Percentiles rank a stretch among this genome's conserved stretches.
Evolutionary conservation across 2,888 invertebrate species (phyloP).

Genomic region (Macrosoma leucophasiata): DNA sequence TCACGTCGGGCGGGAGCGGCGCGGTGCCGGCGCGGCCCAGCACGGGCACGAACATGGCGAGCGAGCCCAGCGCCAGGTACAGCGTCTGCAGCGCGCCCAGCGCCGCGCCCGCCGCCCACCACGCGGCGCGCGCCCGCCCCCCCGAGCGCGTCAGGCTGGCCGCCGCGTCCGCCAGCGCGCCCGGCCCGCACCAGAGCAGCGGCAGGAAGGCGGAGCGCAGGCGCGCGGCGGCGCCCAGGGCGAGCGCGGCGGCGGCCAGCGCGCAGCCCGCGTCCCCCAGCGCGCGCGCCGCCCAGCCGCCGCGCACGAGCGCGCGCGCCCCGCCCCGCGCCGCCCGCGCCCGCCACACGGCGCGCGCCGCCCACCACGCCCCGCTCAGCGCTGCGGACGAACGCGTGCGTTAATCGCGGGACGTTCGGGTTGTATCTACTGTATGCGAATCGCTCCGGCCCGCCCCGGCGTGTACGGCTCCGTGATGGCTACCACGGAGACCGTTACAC

Average conservation of each 20-base stretch:
- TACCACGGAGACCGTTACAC: too few relatives aligned
- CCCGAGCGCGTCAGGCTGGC: conserved; percentile 48
- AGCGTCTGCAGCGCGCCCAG: conserved; percentile 80
- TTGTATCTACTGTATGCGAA: too few relatives aligned
- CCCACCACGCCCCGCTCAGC: conserved; percentile 32
- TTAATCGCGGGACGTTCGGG: too few relatives aligned
- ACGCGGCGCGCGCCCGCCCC: conserved; percentile 73
- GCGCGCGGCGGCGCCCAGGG: conserved; percentile 66
- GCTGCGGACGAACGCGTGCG: conserved; percentile 55
- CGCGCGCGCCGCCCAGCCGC: conserved; percentile 63
- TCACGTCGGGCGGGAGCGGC: conserved; percentile 80
- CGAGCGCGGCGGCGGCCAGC: conserved; percentile 74
- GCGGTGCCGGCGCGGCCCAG: conserved; percentile 85
- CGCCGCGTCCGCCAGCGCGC: conserved; percentile 68
- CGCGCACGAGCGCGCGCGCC: conserved; percentile 25
- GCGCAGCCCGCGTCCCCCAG: conserved; percentile 36
- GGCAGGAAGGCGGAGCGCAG: conserved; percentile 82
- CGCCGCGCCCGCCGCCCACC: conserved; percentile 49
- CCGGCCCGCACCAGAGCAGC: conserved; percentile 73
- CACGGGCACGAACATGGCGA: conserved; percentile 86
- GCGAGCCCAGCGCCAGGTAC: conserved; percentile 81
- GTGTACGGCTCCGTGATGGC: too few relatives aligned
- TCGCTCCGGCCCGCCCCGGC: too few relatives aligned
- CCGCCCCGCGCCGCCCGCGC: conserved; percentile 20
- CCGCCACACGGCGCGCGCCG: conserved; percentile 33